Evolutionary conservation across 2,113 vertebrate species (phyloP), one percentile per base, ranked within the genome.

Genomic region (Arothron firmamentum): DNA sequence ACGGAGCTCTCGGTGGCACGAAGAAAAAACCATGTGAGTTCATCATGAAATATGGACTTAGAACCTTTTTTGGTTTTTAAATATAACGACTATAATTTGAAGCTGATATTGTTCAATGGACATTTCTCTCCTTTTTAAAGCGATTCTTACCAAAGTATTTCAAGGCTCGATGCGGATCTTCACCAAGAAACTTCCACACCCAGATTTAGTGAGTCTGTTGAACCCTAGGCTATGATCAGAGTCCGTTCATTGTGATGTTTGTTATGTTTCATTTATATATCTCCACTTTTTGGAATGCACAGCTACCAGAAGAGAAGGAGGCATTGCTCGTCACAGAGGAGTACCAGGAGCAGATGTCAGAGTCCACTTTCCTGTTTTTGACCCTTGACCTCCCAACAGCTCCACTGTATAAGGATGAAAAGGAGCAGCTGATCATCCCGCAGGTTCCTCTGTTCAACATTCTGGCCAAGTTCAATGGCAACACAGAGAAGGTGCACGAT

Each of bases 401-500:
- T 0, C 97, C 97, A 0, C 92, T 99, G 48, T 99, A 99, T 80
- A 99, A 99, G 86, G 97, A 99, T 0, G 97, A 99, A 87, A 98
- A 98, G 74, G 97, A 99, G 83, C 97, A 99, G 88, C 94, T 98
- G 3, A 99, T 99, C 38, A 99, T 99, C 70, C 97, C 97, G 1
- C 97, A 99, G 81, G 97, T 99, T 20, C 97, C 97, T 0, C 95
- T 99, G 52, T 99, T 99, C 89, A 97, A 94, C 89, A 99, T 99
- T 88, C 75, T 99, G 87, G 93, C 88, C 54, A 99, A 99, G 72
- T 98, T 98, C 90, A 99, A 94, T 0, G 97, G 97, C 5, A 92
- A 81, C 82, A 97, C 92, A 0, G 97, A 99, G 79, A 99, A 99
- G 94, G 95, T 58, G 15, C 34, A 41, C 16, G 56, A 2, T 62